Evolutionary conservation across 1,140 invertebrate genomes (phyloP), one percentile per base, ranked within the genome.

Genomic region (Philopotamus ludificatus): DNA sequence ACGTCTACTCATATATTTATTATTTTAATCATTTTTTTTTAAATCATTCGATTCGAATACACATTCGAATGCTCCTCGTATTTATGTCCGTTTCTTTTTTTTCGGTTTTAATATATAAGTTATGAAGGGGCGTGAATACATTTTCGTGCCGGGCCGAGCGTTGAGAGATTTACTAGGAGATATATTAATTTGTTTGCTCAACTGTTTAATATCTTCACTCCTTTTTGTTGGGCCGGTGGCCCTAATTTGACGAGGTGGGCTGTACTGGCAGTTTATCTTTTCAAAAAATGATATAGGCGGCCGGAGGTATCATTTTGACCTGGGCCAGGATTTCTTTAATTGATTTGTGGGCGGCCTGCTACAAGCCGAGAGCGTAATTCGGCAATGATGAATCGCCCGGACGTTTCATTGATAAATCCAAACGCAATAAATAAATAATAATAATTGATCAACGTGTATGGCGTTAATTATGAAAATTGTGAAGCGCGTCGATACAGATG

Each of bases 171-270:
- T 34, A 34, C 28, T 34, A 34, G 4, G 28, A 34, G 28, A 34
- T 34, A 34, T 34, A 34, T 34, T 34, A 34, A 34, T 34, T 34
- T 34, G 28, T 34, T 34, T 34, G 28, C 4, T 12, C 28, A 12
- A 7, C 28, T 34, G 28, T 34, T 34, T 34, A 34, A 34, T 34
- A 7, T 34, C 4, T 34, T 16, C 53, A 15, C 26, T 57, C 34
- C 20, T 21, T 28, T 57, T 60, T 59, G 54, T 22, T 51, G 25
- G n/a, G 44, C 20, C 53, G 49, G 65, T 61, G 54, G 58, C 60
- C 55, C 61, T 60, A 68, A 61, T 60, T 65, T 68, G 67, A 68
- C 67, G 54, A 57, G 54, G 54, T 57, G 54, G 54, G 54, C 23
- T 20, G 26, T 2, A 28, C 26, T 15, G 21, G 39, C 12, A 26